Conservation (phyloP, 2,113 vertebrate genomes). For the Nycticryphes semicollaris region DNA sequence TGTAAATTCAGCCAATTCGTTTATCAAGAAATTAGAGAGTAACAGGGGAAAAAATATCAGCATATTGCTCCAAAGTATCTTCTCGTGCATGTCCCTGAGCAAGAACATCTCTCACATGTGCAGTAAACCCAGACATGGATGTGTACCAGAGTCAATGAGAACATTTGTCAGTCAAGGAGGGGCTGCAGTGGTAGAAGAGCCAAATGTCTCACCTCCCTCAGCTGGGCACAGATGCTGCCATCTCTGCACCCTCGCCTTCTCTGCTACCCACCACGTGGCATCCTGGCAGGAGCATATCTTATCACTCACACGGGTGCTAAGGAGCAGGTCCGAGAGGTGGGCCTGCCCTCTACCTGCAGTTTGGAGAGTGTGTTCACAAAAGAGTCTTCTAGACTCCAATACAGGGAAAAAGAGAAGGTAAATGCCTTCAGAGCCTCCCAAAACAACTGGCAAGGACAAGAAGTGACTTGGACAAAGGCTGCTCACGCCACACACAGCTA, state of each 20-base stretch:
- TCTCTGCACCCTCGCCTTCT: neutral
- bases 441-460: neutral
- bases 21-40: neutral
- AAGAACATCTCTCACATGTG: neutral
- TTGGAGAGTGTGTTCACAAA: neutral
- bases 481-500: neutral
- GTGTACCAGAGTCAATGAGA: accelerated
- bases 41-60: neutral
- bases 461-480: accelerated
- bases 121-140: neutral
- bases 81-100: accelerated
- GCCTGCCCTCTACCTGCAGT: slow-evolving; percentile 52
- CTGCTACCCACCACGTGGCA: accelerated
- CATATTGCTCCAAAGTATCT: neutral
- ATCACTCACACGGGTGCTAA: accelerated
- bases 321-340: neutral
- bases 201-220: neutral
- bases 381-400: neutral
- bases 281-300: neutral
- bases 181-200: neutral
- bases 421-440: neutral
- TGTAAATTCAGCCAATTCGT: neutral
- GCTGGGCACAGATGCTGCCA: neutral
- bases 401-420: neutral
- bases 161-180: neutral